A percentile compares a stretch with the other conserved stretches of the same genome.
Evolutionary conservation across 2,113 vertebrate species (phyloP).

Genomic region (Pygoscelis antarcticus): DNA sequence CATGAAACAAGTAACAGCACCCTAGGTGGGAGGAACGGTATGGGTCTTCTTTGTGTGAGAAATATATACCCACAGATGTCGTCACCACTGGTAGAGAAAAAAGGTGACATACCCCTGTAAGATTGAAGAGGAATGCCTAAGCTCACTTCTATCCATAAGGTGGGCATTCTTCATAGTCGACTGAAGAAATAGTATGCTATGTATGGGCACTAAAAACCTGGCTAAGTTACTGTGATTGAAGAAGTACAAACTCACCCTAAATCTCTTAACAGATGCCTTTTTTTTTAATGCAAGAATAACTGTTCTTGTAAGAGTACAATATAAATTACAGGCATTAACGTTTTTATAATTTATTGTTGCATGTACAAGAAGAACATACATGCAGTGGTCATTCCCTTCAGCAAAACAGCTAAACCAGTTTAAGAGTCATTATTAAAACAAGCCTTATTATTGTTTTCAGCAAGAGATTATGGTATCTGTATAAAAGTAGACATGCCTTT

Average conservation of each 20-base stretch:
- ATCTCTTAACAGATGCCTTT: not conserved
- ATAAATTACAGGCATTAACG: not conserved
- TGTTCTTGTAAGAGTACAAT: not conserved
- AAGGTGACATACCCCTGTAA: not conserved
- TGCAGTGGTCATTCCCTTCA: not conserved
- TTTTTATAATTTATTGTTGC: not conserved
- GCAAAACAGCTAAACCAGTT: not conserved
- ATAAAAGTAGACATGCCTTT: not conserved
- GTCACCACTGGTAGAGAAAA: not conserved
- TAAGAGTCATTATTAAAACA: not conserved
- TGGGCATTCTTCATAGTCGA: not conserved
- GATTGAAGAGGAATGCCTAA: not conserved
- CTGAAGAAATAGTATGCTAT: not conserved
- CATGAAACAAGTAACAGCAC: not conserved
- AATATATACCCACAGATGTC: not conserved
- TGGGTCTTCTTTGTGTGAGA: not conserved
- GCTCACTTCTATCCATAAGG: not conserved
- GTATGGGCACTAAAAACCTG: not conserved
- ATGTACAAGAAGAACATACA: accelerated
- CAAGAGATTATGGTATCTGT: not conserved
- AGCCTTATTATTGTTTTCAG: not conserved
- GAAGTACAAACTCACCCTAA: not conserved
- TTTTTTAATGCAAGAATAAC: not conserved
- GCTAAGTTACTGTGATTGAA: not conserved
- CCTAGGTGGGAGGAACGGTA: not conserved